Base-by-base conservation (phyloP, 1,140 invertebrate genomes). In the Drosophila malerkotliana region DNA sequence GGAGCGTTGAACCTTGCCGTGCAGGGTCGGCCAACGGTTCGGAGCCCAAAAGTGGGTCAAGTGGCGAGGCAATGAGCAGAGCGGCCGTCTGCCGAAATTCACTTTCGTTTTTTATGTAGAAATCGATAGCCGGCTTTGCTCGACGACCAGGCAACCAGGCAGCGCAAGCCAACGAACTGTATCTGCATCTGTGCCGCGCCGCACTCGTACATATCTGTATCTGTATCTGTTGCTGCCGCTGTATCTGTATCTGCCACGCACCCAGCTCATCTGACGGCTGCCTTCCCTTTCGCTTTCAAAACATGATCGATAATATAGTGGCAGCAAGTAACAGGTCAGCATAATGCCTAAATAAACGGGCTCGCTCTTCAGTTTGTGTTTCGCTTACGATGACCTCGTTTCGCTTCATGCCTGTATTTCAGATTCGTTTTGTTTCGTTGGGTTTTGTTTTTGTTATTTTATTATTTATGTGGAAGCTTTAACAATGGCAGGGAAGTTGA, bases 91-190 rank as follows among this genome's bases (percentile, higher is more conserved):
- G 41, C 41, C 41, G 57, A 28, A 44, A 62, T 75, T 90, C 78
- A 90, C 85, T 90, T 88, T 90, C 87, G 82, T 68, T 90, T 90
- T 90, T 85, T 85, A 85, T 85, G 81, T 85, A 85, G 81, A 85
- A 85, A 85, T 85, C 81, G 81, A 85, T 85, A 87, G 81, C 81
- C 66, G 72, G 78, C 83, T 85, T 87, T 85, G 81, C 73, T 82
- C 84, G 63, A 24, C 68, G 57, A 87, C 47, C 82, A 85, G 81
- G 81, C 77, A 58, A 60, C 14, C 82, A 85, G 81, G 24, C 45
- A 68, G 34, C 32, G 15, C 8, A 15, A 77, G 51, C 47, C 55
- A 30, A 52, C 34, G 54, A 60, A 57, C 34, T 44, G 56, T 55
- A 59, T 68, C 57, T 61, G 54, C 48, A 18, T 52, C 56, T 67